Evolutionary conservation across 2,113 vertebrate species (phyloP).

Genomic region (Saimiri boliviensis): DNA sequence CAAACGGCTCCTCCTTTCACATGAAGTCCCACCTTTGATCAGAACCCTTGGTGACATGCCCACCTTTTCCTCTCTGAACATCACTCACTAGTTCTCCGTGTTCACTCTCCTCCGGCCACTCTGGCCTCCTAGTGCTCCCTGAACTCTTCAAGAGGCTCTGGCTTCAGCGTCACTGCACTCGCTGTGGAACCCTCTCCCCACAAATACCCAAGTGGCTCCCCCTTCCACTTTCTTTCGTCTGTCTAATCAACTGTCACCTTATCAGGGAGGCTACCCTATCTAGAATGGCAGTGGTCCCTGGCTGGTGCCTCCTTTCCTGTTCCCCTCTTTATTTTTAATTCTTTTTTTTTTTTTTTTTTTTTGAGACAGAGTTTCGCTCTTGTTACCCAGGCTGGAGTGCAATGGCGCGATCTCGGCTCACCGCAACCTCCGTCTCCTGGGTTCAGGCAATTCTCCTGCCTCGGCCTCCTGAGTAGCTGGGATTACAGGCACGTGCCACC

Average conservation of each 20-base stretch:
- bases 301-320: background rate
- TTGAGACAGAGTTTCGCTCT: no score
- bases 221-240: background rate
- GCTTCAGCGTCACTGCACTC: background rate
- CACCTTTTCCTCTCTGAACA: background rate
- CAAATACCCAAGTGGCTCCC: background rate
- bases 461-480: no score
- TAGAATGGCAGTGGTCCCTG: background rate
- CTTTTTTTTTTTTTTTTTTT: no score
- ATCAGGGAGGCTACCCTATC: background rate
- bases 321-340: background rate
- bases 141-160: background rate
- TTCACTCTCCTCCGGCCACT: rapidly evolving
- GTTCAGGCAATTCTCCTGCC: no score
- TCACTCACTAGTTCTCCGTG: background rate
- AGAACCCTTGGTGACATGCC: background rate
- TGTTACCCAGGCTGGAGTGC: no score
- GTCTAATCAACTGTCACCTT: background rate
- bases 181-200: background rate
- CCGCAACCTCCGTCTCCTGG: no score
- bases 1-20: background rate
- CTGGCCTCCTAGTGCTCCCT: background rate
- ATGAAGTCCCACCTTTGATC: background rate
- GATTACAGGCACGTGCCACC: no score
- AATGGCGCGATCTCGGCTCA: no score